Base-by-base conservation (phyloP, 2,797 vertebrate genomes). In the Tachyglossus aculeatus region DNA sequence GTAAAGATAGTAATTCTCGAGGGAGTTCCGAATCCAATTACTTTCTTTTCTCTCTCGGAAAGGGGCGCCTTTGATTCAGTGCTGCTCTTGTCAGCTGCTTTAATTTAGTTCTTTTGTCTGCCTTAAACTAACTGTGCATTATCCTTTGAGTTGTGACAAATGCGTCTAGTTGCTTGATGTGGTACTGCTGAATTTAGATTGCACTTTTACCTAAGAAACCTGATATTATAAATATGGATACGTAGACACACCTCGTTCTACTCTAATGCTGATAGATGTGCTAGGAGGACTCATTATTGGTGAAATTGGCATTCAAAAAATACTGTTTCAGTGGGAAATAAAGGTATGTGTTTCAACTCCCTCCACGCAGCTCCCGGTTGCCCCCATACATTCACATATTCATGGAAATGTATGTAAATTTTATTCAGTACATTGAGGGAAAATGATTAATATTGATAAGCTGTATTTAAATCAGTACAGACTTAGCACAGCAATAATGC, bases 71-170 rank as follows among this genome's bases (percentile, higher is more conserved):
- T 82, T 81, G 67, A 77, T 76, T 69, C 67, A 71, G 53, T 22
- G 55, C 56, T 75, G 52, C 19, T 86, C 54, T 36, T 68, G 11
- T 57, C 64, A 60, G 24, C 18, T 67, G 51, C 71, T 85, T 84
- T 58, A 78, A 47, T 83, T 90, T 77, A 72, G 78, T 50, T 71
- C 67, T 77, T 87, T 86, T 68, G 63, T 77, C 67, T 73, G 7
- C 31, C 19, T 76, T 50, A 74, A 52, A 43, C 78, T 56, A 53
- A 64, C 61, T 15, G n/a, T 55, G 40, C 76, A 56, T 60, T 58
- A 51, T 39, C 11, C 43, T 69, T 52, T 5, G 55, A 16, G 19
- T 15, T 38, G 13, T 65, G 53, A 48, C 48, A 86, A 83, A 48
- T 32, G 16, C 11, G 57, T 74, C 67, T 67, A 45, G 52, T 14